Base-by-base conservation (phyloP, 2,113 vertebrate species). In the Hemiprocne comata region DNA sequence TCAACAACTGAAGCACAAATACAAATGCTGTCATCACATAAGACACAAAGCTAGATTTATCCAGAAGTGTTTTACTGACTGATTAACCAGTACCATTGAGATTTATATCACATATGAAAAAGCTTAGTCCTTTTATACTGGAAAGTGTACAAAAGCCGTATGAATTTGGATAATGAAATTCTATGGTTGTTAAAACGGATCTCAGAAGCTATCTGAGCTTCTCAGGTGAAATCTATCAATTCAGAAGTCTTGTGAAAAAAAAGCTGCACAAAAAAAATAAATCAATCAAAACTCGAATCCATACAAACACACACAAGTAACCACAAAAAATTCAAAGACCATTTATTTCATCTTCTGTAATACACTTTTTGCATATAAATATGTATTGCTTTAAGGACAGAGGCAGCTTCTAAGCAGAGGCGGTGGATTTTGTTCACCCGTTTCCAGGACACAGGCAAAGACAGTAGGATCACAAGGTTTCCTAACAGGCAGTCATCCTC, bases 11-110 rank as follows among this genome's bases (percentile, higher is more conserved):
- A 86, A 77, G 40, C 34, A 77, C 31, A 73, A 36, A 51, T 50
- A 69, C 1, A 2, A 46, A n/a, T 12, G 26, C 25, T 53, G 53
- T 25, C 29, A 38, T 17, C 5, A 2, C 9, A 0, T 5, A 53
- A 82, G 31, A 36, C 4, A 36, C 23, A 48, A 61, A 61, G 61
- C 20, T 61, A 86, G 28, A 50, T 21, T 19, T 24, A 66, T 20
- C 34, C 40, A 20, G 15, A 64, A 70, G 51, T 3, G 29, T 78
- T 74, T 50, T 40, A 21, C 34, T 64, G 44, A 65, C 66, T 23
- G 42, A 81, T 24, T 26, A 42, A 85, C 60, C 13, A 44, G 31
- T 17, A 72, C 21, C 15, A 31, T 36, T 69, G 64, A 57, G 36
- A 76, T 51, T 42, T 44, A 2, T 7, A 42, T 20, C 42, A 23